phyloP scores from a whole-genome alignment of 2,797 vertebrate species.

The Microhierax caerulescens region DNA sequence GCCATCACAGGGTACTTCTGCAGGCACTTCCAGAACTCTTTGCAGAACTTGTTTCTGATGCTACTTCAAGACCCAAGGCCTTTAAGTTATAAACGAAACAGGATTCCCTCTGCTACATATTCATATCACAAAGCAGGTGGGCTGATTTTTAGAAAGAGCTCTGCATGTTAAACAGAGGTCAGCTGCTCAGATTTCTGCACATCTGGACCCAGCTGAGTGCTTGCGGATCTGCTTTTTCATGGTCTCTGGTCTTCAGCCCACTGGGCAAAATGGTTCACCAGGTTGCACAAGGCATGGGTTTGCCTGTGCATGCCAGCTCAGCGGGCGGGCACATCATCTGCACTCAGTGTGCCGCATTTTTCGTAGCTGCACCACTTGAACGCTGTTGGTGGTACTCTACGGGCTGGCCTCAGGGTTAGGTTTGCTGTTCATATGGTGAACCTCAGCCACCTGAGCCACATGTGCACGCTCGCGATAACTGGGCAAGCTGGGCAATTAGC shows the following conservation, averaged over 20 bases:
- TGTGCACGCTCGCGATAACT: accelerated
- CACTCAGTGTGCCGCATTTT: background rate
- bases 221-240: background rate
- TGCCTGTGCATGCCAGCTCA: accelerated
- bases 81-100: background rate
- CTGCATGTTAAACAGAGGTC: accelerated
- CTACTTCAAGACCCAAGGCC: background rate
- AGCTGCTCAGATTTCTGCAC: background rate
- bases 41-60: background rate
- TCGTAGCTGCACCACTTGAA: background rate
- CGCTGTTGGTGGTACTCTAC: background rate
- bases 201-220: background rate
- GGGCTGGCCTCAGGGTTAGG: background rate
- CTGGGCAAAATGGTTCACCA: background rate
- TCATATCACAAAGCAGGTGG: background rate
- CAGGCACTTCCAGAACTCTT: background rate
- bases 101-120: background rate
- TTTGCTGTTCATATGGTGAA: background rate
- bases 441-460: background rate
- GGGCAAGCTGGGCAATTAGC: background rate
- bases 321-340: background rate
- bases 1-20: background rate
- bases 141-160: background rate
- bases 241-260: background rate
- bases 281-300: background rate